Conservation (phyloP, 1,140 invertebrate genomes). For the Orius laevigatus region DNA sequence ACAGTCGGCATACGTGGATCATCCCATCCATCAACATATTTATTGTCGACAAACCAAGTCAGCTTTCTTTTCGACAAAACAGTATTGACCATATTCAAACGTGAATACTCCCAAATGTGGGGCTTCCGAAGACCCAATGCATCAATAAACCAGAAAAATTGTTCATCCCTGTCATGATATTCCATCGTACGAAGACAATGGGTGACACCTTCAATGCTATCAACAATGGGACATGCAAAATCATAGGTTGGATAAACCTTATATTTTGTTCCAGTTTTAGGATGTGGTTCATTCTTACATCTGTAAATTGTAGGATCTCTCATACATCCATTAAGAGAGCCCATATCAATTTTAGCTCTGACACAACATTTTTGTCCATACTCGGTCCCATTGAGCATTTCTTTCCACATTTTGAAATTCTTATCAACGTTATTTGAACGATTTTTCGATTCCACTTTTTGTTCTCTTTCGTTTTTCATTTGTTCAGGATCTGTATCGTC, state of each 20-base stretch:
- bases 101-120: constrained; percentile 83
- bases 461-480: constrained; percentile 91
- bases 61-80: constrained; percentile 94
- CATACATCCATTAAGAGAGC: constrained; percentile 89
- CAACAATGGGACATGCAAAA: constrained; percentile 98
- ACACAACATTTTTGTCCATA: constrained; percentile 78
- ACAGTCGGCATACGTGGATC: constrained; percentile 98
- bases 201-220: constrained; percentile 91
- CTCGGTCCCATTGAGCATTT: constrained; percentile 81
- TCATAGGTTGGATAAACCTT: constrained; percentile 99
- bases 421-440: constrained; percentile 66
- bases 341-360: constrained; percentile 95
- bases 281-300: constrained; percentile 92
- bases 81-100: constrained; percentile 94
- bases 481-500: constrained; percentile 88
- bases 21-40: constrained; percentile 94
- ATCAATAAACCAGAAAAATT: constrained; percentile 95
- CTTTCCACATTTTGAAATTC: constrained; percentile 82
- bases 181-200: constrained; percentile 95
- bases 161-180: constrained; percentile 93
- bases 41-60: constrained; percentile 92
- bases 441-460: constrained; percentile 72
- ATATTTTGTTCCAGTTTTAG: constrained; percentile 84
- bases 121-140: constrained; percentile 74
- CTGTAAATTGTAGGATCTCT: constrained; percentile 98